Conservation (phyloP, 2,888 invertebrate genomes). For the Orthosia cruda region DNA sequence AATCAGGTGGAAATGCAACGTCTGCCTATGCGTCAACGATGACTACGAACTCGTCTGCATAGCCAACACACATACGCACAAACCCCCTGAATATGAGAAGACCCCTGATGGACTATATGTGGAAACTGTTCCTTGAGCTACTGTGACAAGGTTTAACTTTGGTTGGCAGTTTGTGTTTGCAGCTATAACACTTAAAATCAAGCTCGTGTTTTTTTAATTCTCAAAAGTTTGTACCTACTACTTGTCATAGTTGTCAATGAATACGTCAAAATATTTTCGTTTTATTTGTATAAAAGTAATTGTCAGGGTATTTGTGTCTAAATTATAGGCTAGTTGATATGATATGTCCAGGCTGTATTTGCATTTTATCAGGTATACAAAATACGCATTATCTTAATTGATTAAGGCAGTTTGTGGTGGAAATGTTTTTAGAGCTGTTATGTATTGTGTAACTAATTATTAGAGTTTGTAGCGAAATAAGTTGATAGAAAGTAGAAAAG, state of each 20-base stretch:
- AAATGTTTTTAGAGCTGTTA: constrained; percentile 11
- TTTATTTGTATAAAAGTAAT: constrained; percentile 30
- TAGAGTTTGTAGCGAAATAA: background rate
- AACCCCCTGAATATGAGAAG: constrained; percentile 83
- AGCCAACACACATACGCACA: constrained; percentile 84
- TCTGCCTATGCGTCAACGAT: constrained; percentile 88
- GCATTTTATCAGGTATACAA: background rate
- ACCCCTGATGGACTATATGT: constrained; percentile 83
- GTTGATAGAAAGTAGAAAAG: too few relatives aligned
- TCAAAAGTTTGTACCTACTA: too few relatives aligned
- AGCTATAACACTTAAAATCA: background rate
- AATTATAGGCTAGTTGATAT: constrained; percentile 16
- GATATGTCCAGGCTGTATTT: constrained; percentile 2
- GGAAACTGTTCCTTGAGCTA: constrained; percentile 68
- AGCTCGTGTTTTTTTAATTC: background rate
- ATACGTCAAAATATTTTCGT: background rate
- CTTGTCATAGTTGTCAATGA: background rate
- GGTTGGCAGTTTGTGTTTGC: constrained; percentile 7
- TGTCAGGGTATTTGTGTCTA: constrained; percentile 63
- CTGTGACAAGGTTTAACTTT: constrained; percentile 7
- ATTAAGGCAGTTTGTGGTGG: background rate
- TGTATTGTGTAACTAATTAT: background rate
- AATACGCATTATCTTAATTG: background rate
- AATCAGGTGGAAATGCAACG: constrained; percentile 82
- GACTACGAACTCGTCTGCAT: constrained; percentile 88